Percentiles rank a stretch among this genome's conserved stretches.
phyloP scores from a whole-genome alignment of 92 coral and sea anemone species.

The Siderastrea radians region DNA sequence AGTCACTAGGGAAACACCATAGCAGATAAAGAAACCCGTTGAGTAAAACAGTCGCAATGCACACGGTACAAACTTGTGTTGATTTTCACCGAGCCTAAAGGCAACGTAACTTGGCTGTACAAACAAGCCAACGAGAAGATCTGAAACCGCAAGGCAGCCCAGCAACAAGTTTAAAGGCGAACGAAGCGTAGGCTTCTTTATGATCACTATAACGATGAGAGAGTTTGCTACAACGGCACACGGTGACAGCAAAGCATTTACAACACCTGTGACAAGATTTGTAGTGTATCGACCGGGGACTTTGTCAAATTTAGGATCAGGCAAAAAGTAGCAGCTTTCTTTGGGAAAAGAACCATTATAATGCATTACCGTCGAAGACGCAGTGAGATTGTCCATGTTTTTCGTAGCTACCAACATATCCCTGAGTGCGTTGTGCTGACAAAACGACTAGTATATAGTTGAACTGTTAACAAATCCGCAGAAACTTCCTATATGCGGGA shows the following conservation, averaged over 20 bases:
- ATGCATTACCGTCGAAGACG: not conserved
- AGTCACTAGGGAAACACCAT: conserved; percentile 84
- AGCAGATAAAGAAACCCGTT: conserved; percentile 77
- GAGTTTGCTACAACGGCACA: conserved; percentile 72
- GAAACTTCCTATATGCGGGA: too few species aligned
- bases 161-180: conserved; percentile 77
- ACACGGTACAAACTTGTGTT: conserved; percentile 69
- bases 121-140: conserved; percentile 70
- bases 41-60: conserved; percentile 72
- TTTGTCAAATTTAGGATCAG: conserved; percentile 69
- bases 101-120: conserved; percentile 80
- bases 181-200: conserved; percentile 41
- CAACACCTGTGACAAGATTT: conserved; percentile 70
- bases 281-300: conserved; percentile 56
- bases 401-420: not conserved
- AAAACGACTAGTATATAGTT: too few species aligned
- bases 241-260: conserved; percentile 70
- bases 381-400: not conserved
- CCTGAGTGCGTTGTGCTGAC: too few species aligned
- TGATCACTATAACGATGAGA: conserved; percentile 54
- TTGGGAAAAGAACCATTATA: not conserved
- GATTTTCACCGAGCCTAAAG: conserved; percentile 72
- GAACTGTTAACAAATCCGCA: too few species aligned
- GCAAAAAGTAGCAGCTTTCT: conserved; percentile 66
- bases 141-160: conserved; percentile 80